A percentile compares a stretch with the other conserved stretches of the same genome.
These are phyloP conservation scores for Drosophila monieri DNA, from an alignment of 2,888 invertebrate genomes.

Conservation along the genomic window DNA sequence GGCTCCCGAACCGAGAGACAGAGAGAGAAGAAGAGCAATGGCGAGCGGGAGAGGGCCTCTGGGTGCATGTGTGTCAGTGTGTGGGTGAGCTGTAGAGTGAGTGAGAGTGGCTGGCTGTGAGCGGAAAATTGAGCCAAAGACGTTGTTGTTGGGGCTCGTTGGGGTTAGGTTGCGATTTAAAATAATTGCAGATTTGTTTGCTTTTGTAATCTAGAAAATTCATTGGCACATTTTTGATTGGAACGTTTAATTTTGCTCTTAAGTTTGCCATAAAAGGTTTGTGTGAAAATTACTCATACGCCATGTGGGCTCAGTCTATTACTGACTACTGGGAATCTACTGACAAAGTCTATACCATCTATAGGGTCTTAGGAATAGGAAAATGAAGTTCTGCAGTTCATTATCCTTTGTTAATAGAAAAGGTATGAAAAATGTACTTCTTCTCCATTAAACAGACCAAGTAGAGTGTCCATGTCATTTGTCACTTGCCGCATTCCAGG, in stretches of 20 bases:
- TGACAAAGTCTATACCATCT: no score
- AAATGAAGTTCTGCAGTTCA: no score
- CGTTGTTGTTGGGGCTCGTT: background rate
- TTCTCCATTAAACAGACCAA: background rate
- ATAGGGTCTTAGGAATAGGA: no score
- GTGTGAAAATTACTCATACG: background rate
- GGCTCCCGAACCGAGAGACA: constrained; percentile 3
- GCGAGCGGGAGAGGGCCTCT: constrained; percentile 3
- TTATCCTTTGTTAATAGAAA: no score
- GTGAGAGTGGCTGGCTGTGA: constrained; percentile 18
- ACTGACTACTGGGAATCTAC: no score
- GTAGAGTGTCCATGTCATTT: background rate
- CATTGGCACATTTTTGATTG: constrained; percentile 2
- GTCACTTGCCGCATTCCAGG: constrained; percentile 8
- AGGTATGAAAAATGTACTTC: background rate
- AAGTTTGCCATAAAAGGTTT: background rate
- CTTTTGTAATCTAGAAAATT: background rate
- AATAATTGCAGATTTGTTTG: constrained; percentile 3
- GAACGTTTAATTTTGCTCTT: background rate
- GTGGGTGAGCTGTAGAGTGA: constrained; percentile 31
- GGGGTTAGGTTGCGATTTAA: background rate
- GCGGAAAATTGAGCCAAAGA: constrained; percentile 36
- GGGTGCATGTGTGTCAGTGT: background rate
- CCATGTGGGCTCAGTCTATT: background rate
- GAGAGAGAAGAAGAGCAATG: constrained; percentile 24